Evolutionary conservation across 2,113 vertebrate species (phyloP), one percentile per base, ranked within the genome.

Genomic region (Passerina amoena): DNA sequence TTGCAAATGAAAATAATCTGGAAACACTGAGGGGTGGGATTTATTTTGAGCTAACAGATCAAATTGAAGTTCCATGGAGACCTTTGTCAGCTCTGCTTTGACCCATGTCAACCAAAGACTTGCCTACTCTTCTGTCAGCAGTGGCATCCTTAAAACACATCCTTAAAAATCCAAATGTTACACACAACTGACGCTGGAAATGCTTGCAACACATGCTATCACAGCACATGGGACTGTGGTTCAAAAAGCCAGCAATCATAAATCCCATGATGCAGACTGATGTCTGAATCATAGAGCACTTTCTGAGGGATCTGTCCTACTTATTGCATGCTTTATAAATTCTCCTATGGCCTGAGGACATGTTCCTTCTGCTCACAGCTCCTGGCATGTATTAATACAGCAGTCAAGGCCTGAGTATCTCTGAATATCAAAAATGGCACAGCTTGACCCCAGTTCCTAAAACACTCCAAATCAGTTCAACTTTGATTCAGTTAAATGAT

Each of bases 271-370:
- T 50, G 33, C 25, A 90, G 76, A 68, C 44, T 64, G 61, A 85
- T 84, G 53, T 68, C 84, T 92, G 77, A 92, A 94, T 82, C 57
- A 53, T 0, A 56, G 25, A 77, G 37, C 38, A 76, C 44, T 87
- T 91, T 93, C 70, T 82, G 60, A 82, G 38, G 37, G 40, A 82
- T 45, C 56, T 56, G 66, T 37, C 44, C 31, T 24, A 84, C 38
- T 59, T 69, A 90, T 1, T 2, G 1, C 42, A 63, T 33, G 59
- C 61, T 79, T 92, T 86, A 83, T 90, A 60, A 50, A 82, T 80
- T 92, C 37, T 94, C 63, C n/a, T 80, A 40, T 51, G 75, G 77
- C 89, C 93, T 75, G 48, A 92, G 90, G 79, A 92, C 27, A 48
- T 64, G 65, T 9, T 91, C 16, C 3, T 73, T 84, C 57, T 89